Conservation (phyloP, 2,797 vertebrate genomes). For the Kryptopterus vitreolus region DNA sequence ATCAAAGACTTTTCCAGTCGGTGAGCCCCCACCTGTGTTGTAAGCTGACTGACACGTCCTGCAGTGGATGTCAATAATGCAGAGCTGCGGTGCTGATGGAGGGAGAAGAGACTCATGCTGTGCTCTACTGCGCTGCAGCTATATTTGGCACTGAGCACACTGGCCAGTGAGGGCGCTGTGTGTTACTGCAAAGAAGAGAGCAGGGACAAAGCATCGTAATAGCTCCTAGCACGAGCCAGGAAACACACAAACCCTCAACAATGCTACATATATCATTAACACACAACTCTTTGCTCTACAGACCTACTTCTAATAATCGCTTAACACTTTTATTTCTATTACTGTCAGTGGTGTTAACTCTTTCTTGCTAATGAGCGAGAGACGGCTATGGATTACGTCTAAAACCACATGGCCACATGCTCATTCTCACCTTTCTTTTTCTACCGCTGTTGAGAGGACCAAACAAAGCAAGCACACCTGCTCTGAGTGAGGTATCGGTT, state of each 20-base stretch:
- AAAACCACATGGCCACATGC: neutral
- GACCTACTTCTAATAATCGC: neutral
- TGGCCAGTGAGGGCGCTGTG: slow-evolving; percentile 42
- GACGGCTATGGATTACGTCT: neutral
- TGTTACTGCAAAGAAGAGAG: slow-evolving; percentile 30
- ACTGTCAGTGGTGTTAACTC: neutral
- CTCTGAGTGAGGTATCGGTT: slow-evolving; percentile 24
- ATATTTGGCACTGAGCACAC: slow-evolving; percentile 50
- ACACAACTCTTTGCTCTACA: neutral
- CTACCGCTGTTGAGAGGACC: neutral
- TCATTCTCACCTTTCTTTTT: neutral
- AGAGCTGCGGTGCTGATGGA: slow-evolving; percentile 59
- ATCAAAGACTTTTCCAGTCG: slow-evolving; percentile 50
- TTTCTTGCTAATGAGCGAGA: neutral
- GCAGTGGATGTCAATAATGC: slow-evolving; percentile 67
- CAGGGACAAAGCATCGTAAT: slow-evolving; percentile 19
- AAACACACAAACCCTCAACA: slow-evolving; percentile 44
- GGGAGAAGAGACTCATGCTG: slow-evolving; percentile 56
- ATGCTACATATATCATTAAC: neutral
- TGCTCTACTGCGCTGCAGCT: slow-evolving; percentile 63
- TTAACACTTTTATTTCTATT: neutral
- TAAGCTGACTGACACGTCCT: slow-evolving; percentile 70
- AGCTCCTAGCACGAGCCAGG: slow-evolving; percentile 38
- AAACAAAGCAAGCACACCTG: slow-evolving; percentile 16
- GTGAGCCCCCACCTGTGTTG: slow-evolving; percentile 52